Conservation (phyloP, 2,113 vertebrate species). For the Antigone vipio region DNA sequence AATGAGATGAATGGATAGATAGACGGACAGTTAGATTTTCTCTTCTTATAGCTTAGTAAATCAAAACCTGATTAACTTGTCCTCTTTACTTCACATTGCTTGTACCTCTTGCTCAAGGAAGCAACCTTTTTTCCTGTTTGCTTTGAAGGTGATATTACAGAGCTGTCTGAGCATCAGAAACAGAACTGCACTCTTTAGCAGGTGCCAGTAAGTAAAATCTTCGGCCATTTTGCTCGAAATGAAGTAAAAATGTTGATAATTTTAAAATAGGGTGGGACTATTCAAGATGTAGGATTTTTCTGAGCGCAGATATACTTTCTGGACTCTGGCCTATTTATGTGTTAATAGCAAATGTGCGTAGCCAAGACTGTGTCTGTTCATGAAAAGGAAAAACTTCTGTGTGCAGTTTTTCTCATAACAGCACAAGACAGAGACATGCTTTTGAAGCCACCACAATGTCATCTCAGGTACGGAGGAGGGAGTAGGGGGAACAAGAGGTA, state of each 20-base stretch:
- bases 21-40: not conserved
- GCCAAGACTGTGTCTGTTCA: not conserved
- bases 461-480: not conserved
- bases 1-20: not conserved
- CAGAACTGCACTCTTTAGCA: not conserved
- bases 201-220: not conserved
- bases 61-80: not conserved
- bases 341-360: not conserved
- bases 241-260: not conserved
- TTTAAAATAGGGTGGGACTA: not conserved
- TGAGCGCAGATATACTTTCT: not conserved
- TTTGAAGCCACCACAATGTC: not conserved
- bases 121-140: not conserved
- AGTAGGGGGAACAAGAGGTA: not conserved
- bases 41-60: not conserved
- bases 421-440: not conserved
- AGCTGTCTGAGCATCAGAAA: not conserved
- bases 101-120: not conserved
- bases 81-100: not conserved
- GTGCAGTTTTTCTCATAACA: not conserved
- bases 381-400: not conserved
- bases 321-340: not conserved
- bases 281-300: not conserved
- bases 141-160: not conserved
- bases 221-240: not conserved